phyloP scores from a whole-genome alignment of 92 coral and sea anemone species.

The Palythoa grandiflora region DNA sequence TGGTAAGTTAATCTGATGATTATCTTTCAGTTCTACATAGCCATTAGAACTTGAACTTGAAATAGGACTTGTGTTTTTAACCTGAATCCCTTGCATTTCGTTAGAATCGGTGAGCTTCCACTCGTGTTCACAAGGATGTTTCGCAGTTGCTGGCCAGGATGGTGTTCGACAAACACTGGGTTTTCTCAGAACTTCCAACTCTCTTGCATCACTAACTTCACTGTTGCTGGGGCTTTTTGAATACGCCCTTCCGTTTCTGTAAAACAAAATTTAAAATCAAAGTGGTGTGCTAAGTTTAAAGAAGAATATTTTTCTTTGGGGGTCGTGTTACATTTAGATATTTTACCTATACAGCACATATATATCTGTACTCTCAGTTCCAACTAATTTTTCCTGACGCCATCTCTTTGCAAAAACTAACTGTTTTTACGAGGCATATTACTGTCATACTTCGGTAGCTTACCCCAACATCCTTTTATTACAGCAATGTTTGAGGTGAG shows the following conservation, averaged over 20 bases:
- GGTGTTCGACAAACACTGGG: slow-evolving; percentile 30
- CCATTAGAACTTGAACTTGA: slow-evolving; percentile 29
- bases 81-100: slow-evolving; percentile 8
- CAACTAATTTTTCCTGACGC: too few relatives aligned
- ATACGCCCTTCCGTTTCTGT: slow-evolving; percentile 4
- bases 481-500: too few relatives aligned
- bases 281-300: background rate
- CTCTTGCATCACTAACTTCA: slow-evolving; percentile 4
- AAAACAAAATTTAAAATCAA: background rate
- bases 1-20: background rate
- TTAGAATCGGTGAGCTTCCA: slow-evolving; percentile 4
- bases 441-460: too few relatives aligned
- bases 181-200: slow-evolving; percentile 3
- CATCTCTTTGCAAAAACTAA: too few relatives aligned
- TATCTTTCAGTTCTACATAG: slow-evolving; percentile 4
- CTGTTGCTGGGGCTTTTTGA: background rate
- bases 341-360: too few relatives aligned
- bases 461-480: too few relatives aligned
- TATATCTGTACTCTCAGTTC: too few relatives aligned
- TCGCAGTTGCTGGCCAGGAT: slow-evolving; percentile 28
- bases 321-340: too few relatives aligned
- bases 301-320: too few relatives aligned
- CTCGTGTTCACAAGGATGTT: slow-evolving; percentile 36
- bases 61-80: background rate
- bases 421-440: too few relatives aligned